These are phyloP conservation scores for Pipistrellus pipistrellus DNA, from an alignment of 2,797 vertebrate species.

Conservation along the genomic window DNA sequence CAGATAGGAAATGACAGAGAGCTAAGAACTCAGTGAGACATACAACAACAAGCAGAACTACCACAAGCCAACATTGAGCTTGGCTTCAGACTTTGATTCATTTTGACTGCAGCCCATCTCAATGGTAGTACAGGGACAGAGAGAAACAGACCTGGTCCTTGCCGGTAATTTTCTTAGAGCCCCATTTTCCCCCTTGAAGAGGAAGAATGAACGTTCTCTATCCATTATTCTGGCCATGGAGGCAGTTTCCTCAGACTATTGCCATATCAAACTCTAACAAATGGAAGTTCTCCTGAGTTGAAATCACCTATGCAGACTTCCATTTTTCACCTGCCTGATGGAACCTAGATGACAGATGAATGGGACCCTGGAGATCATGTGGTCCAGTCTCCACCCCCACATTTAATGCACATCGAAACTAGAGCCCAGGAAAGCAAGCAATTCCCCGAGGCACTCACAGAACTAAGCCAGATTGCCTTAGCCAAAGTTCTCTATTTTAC, in stretches of 20 bases:
- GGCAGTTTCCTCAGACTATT: background rate
- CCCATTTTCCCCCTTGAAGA: background rate
- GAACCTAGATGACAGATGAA: background rate
- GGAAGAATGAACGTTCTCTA: background rate
- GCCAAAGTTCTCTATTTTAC: background rate
- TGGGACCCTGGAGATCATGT: background rate
- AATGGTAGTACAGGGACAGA: background rate
- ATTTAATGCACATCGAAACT: background rate
- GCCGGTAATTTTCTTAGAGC: background rate
- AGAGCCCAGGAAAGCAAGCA: background rate
- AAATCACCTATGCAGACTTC: background rate
- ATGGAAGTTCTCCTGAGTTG: background rate
- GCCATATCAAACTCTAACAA: background rate
- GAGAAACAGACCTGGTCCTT: background rate
- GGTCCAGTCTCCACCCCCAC: background rate
- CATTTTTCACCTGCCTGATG: background rate
- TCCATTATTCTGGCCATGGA: accelerated
- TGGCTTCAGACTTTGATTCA: background rate
- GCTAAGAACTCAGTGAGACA: background rate
- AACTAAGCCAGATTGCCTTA: background rate
- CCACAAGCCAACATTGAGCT: background rate
- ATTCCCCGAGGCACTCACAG: background rate
- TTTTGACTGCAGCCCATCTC: background rate
- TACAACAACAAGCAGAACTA: background rate
- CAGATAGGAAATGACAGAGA: background rate